A percentile compares a stretch with the other conserved stretches of the same genome.
Evolutionary conservation across 1,140 invertebrate genomes (phyloP).

Genomic region (Radopholus similis): DNA sequence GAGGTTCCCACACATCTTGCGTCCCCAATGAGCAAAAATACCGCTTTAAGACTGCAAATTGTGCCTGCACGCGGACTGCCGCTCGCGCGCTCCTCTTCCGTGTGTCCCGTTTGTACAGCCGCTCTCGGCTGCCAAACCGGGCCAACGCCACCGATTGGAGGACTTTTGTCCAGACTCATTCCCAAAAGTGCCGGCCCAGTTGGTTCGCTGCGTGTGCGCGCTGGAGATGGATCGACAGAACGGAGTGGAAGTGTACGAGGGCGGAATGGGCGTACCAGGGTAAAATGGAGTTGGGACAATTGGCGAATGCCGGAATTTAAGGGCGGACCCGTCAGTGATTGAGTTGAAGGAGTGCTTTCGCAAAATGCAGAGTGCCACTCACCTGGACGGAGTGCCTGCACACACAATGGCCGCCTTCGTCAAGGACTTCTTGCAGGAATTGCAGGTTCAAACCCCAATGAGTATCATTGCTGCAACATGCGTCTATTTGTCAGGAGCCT

Average conservation of each 20-base stretch:
- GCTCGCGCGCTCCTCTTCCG: conserved; percentile 28
- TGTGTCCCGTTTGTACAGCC: conserved; percentile 32
- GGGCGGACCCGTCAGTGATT: background rate
- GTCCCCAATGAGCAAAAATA: background rate
- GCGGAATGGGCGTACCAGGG: conserved; percentile 66
- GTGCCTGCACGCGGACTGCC: conserved; percentile 29
- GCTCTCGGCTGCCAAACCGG: background rate
- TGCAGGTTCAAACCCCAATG: conserved; percentile 18
- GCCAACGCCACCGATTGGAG: conserved; percentile 5
- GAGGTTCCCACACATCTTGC: conserved; percentile 8
- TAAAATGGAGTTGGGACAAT: background rate
- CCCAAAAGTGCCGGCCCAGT: conserved; percentile 85
- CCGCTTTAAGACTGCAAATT: conserved; percentile 33
- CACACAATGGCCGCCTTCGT: conserved; percentile 77
- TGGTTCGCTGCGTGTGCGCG: conserved; percentile 90
- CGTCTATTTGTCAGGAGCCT: conserved; percentile 67
- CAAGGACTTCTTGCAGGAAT: conserved; percentile 71
- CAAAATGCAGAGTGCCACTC: background rate
- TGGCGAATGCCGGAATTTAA: background rate
- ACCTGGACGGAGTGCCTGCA: conserved; percentile 65
- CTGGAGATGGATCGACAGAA: conserved; percentile 77
- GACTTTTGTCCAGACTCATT: conserved; percentile 67
- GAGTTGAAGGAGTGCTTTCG: background rate
- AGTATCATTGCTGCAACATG: background rate
- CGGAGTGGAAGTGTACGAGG: conserved; percentile 83